Evolutionary conservation across 2,888 invertebrate genomes (phyloP).

Genomic region (Beris chalybata): DNA sequence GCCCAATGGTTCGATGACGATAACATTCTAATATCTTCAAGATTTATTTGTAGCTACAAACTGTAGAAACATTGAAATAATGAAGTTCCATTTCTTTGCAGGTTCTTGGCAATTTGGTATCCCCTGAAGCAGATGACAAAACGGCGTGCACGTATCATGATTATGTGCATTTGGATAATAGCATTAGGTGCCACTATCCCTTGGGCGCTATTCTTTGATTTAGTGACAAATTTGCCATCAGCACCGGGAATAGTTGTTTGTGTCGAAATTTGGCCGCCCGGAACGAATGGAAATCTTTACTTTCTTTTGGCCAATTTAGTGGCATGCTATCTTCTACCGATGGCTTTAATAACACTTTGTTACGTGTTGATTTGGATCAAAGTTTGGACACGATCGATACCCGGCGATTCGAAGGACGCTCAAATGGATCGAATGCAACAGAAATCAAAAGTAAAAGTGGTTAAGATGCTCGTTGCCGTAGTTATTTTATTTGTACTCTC

Average conservation of each 20-base stretch:
- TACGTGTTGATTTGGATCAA: constrained; percentile 91
- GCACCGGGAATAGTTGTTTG: constrained; percentile 76
- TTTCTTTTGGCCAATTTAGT: constrained; percentile 87
- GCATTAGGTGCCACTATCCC: constrained; percentile 84
- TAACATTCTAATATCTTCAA: no score
- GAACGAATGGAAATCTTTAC: constrained; percentile 78
- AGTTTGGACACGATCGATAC: constrained; percentile 84
- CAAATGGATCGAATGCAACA: constrained; percentile 92
- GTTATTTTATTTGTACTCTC: constrained; percentile 91
- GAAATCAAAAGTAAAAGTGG: constrained; percentile 91
- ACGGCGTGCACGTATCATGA: constrained; percentile 82
- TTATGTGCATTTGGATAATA: constrained; percentile 86
- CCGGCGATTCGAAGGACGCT: constrained; percentile 87
- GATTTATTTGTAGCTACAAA: background rate
- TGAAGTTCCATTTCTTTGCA: constrained; percentile 59
- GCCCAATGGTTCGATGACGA: no score
- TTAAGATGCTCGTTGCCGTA: constrained; percentile 92
- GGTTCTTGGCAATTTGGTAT: constrained; percentile 96
- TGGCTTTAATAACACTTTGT: constrained; percentile 87
- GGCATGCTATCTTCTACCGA: constrained; percentile 87
- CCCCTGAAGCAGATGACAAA: constrained; percentile 90
- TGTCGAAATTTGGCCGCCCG: constrained; percentile 84
- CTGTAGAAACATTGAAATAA: background rate
- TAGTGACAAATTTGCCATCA: constrained; percentile 62
- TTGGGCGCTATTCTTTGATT: constrained; percentile 88